Base-by-base conservation (phyloP, 1,140 invertebrate genomes). In the Pemphigus obesinymphae region DNA sequence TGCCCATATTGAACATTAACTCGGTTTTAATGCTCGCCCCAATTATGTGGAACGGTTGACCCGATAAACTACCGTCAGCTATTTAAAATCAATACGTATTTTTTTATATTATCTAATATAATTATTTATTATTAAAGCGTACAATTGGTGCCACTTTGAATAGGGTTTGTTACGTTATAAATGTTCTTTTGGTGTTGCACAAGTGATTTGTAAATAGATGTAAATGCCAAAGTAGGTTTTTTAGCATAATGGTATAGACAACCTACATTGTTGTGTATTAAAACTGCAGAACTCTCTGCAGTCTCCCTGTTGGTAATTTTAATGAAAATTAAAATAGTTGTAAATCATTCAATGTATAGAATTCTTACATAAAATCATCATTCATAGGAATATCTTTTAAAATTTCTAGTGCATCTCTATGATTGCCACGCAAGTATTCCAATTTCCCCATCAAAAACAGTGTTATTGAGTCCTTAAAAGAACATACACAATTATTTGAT, bases 1-100 rank as follows among this genome's bases (percentile, higher is more conserved):
- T 90, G 15, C 96, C 97, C 84, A 98, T 89, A 88, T 97, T 98
- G 86, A 96, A 97, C 85, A 97, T 91, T 80, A 98, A 89, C 86
- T 96, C 92, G 82, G 93, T 92, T 85, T 92, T 90, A 83, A 92
- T 92, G 83, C 90, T 91, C 23, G 88, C 88, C 43, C 89, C 90
- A 48, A 92, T 86, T 26, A 89, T 88, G 82, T 90, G 90, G 20
- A 94, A 84, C 6, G 91, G 89, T 83, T 89, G 88, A 58, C 87
- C 87, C 55, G 87, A 89, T 73, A 88, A 83, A 83, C 86, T 86
- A 83, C 89, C 86, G 31, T 82, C 88, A 88, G 83, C 48, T 86
- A 84, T 83, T 40, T 17, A 80, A 50, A 68, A 76, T 13, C 23
- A n/a, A 23, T 45, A 75, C 15, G 15, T 72, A 73, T 29, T 29